Evolutionary conservation across 2,797 vertebrate species (phyloP), one percentile per base, ranked within the genome.

Genomic region (Tokudaia muenninki): DNA sequence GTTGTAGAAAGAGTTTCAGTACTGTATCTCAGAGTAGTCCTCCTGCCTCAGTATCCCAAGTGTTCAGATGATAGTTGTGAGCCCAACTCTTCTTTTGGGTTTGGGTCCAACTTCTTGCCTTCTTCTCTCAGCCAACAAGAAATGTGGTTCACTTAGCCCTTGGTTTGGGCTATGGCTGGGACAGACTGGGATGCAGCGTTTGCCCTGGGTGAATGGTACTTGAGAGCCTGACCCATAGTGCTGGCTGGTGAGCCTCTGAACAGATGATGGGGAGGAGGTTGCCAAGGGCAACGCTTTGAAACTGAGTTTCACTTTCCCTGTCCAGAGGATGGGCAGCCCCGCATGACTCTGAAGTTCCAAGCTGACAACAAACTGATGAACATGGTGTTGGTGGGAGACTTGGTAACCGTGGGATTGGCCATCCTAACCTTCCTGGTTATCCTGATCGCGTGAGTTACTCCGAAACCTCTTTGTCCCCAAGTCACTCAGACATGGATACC

Each of bases 371-470:
- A 12, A 22, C 47, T 0, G 2, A 3, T 2, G 63, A 59, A 50
- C 31, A 82, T 26, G 44, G 79, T 13, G 21, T 6, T 63, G n/a
- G 3, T 72, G 2, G 97, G 97, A 61, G 80, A 29, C 92, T 7
- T 41, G 19, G 9, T 93, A 0, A 72, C 81, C 2, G 37, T 97
- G 57, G 72, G n/a, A 6, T 61, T 97, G 92, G 90, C 97, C 4
- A 0, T 96, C 81, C 11, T 96, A 3, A 1, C 75, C 90, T 97
- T 98, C 24, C 10, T 70, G 19, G 93, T 90, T 74, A 96, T 97
- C 55, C 44, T 97, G 81, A 67, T 77, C 26, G 59, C 95, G 97
- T 98, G 82, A 97, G 97, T 97, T 86, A 88, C 12, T 61, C 78
- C 55, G 8, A 50, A 21, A 1, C 59, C 16, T 37, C 67, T 29